phyloP scores from a whole-genome alignment of 2,113 vertebrate genomes.

The Esox niger region DNA sequence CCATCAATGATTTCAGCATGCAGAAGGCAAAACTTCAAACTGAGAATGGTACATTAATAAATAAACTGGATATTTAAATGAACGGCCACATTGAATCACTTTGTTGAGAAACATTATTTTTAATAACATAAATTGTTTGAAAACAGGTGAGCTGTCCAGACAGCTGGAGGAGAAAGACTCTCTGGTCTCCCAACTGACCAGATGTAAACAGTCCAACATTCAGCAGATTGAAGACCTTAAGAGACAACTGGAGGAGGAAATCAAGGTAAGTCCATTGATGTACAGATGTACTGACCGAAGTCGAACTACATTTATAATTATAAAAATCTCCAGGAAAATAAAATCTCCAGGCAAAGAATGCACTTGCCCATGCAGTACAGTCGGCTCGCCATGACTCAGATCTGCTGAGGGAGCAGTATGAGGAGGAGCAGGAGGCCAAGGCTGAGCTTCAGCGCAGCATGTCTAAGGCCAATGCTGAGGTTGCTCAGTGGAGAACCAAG shows the following conservation, averaged over 20 bases:
- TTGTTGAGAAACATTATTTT: not conserved
- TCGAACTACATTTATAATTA: no score
- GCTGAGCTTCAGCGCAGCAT: conserved; percentile 70
- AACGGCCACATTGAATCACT: not conserved
- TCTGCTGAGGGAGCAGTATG: conserved; percentile 69
- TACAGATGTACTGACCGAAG: not conserved
- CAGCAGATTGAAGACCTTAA: conserved; percentile 85
- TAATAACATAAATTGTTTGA: not conserved
- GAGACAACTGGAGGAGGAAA: conserved; percentile 80
- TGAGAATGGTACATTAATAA: conserved; percentile 74
- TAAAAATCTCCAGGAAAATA: no score
- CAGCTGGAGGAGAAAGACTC: conserved; percentile 82
- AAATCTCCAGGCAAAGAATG: conserved; percentile 38
- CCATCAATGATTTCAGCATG: conserved; percentile 71
- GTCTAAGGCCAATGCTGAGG: conserved; percentile 77
- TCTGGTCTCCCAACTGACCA: conserved; percentile 78
- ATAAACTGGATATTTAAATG: not conserved
- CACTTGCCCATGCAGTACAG: conserved; percentile 72
- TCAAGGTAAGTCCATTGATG: conserved; percentile 60
- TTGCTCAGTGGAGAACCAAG: conserved; percentile 75
- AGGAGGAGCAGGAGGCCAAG: conserved; percentile 60
- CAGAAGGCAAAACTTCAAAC: conserved; percentile 78
- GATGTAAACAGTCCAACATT: conserved; percentile 77
- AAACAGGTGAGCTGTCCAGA: conserved; percentile 66
- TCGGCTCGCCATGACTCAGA: conserved; percentile 74